Evolutionary conservation across 1,140 invertebrate species (phyloP), one percentile per base, ranked within the genome.

Genomic region (Hylyphantes graminicola): DNA sequence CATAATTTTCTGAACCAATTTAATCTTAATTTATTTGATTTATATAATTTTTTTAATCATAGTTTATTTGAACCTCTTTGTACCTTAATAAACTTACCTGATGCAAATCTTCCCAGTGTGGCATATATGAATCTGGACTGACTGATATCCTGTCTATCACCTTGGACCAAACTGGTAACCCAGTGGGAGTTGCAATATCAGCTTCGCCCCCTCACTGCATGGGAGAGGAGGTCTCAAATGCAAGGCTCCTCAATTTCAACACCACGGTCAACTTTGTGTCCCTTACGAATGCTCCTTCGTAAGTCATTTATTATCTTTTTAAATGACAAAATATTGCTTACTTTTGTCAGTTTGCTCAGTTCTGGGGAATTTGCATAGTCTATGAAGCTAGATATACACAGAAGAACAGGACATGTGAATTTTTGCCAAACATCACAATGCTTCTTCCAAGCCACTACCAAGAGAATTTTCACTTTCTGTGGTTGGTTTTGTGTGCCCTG

Each of bases 261-360:
- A 95, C 95, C 2, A 93, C 92, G 85, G 93, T 96, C 55, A 92
- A 93, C 85, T 91, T 96, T 13, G 91, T 92, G 79, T 92, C 94
- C 87, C 93, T 94, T 35, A 93, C 94, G 87, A 90, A 92, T 85
- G 95, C 94, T 19, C 94, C 94, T 70, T 90, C 93, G 93, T 95
- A 92, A 91, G 93, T 92, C 87, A 35, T 35, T 35, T 1, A 35
- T 5, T 35, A 35, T 35, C 5, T 1, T 35, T 5, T 35, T 35
- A 35, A 1, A 35, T 35, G 35, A 35, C 35, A 5, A 35, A 35
- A 35, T 5, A 1, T 35, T 35, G 35, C 5, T 5, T 35, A 35
- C 5, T 35, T 35, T 35, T 35, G 35, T 35, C 35, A 35, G 35
- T 35, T n/a, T n/a, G 35, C 5, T 35, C 35, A 5, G 5, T 35